Evolutionary conservation across 2,888 invertebrate species (phyloP).

Genomic region (Cantharis flavilabris): DNA sequence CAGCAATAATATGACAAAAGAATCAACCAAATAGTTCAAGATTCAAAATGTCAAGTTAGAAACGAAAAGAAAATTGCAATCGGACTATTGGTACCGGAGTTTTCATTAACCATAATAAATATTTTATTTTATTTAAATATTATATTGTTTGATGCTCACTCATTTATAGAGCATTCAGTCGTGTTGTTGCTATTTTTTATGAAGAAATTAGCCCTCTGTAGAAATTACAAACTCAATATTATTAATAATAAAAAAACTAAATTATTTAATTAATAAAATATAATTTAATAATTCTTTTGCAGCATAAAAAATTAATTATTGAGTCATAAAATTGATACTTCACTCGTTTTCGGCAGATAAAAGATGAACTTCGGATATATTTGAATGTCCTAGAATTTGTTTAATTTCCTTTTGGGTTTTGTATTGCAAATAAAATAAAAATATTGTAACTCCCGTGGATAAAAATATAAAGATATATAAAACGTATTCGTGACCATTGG

Average conservation of each 20-base stretch:
- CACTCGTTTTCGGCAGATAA: neutral
- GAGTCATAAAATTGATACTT: neutral
- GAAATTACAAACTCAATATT: no score
- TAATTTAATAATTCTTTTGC: neutral
- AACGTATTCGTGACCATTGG: constrained; percentile 24
- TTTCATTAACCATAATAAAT: no score
- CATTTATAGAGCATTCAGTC: no score
- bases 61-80: no score
- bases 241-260: neutral
- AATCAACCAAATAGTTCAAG: no score
- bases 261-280: neutral
- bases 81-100: no score
- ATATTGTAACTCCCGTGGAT: constrained; percentile 39
- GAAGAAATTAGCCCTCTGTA: no score
- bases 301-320: neutral
- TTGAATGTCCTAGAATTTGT: neutral
- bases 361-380: constrained; percentile 8
- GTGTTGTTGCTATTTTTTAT: no score
- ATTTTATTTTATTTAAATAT: no score
- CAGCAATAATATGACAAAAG: no score
- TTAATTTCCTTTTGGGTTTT: constrained; percentile 36
- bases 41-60: no score
- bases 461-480: constrained; percentile 37
- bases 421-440: constrained; percentile 45
- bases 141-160: no score